These are phyloP conservation scores for Cirrhinus molitorella DNA, from an alignment of 2,797 vertebrate species.

Conservation along the genomic window DNA sequence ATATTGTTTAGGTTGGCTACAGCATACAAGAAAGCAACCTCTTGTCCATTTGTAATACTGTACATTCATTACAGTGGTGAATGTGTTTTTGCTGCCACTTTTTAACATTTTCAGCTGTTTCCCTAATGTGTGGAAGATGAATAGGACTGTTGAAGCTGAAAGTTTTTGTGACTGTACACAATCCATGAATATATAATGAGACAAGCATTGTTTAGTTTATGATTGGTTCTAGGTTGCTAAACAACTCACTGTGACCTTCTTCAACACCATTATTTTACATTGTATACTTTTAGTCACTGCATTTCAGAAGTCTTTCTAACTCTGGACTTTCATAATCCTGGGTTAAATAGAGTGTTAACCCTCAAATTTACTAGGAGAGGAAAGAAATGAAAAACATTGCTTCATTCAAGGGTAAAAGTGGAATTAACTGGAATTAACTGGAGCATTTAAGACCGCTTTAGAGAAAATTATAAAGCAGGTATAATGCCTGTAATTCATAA, in stretches of 20 bases:
- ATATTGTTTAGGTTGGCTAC: background rate
- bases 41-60: background rate
- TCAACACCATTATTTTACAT: background rate
- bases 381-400: background rate
- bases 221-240: slow-evolving; percentile 1
- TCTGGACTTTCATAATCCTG: background rate
- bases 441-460: background rate
- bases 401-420: background rate
- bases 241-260: background rate
- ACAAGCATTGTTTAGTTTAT: slow-evolving; percentile 11
- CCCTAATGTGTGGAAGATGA: background rate
- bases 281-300: background rate
- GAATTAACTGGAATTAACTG: no score
- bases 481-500: background rate
- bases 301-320: background rate
- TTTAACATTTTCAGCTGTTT: background rate
- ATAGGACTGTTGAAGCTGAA: background rate
- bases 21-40: background rate
- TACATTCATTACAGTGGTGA: background rate
- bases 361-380: background rate
- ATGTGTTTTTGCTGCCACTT: background rate
- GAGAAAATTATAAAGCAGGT: background rate
- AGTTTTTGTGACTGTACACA: background rate
- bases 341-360: background rate
- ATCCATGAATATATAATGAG: background rate